Percentiles rank a stretch among this genome's conserved stretches.
Conservation (phyloP, 2,888 invertebrate genomes). For the Mythimna vitellina region DNA sequence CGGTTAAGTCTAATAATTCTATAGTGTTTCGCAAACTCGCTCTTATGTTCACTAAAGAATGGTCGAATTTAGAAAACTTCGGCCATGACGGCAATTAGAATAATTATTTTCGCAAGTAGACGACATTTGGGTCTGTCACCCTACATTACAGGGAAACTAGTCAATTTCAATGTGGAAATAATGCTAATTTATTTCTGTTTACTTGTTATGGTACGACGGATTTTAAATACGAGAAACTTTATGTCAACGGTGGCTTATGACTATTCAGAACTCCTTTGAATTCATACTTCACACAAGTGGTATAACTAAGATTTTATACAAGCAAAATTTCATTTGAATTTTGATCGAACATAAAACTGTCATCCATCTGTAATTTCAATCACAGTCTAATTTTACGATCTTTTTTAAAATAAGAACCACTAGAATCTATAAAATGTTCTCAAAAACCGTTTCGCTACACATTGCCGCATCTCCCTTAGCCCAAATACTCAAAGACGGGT, state of each 20-base stretch:
- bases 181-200: slow-evolving; percentile 54
- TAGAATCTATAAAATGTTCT: neutral
- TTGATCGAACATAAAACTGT: neutral
- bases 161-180: slow-evolving; percentile 51
- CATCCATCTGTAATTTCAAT: slow-evolving; percentile 1
- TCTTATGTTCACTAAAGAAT: slow-evolving; percentile 73
- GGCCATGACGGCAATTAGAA: slow-evolving; percentile 57
- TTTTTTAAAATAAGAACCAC: neutral
- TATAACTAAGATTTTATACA: neutral
- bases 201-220: slow-evolving; percentile 26
- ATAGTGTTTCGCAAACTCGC: slow-evolving; percentile 77
- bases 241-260: slow-evolving; percentile 1
- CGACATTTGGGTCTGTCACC: slow-evolving; percentile 59
- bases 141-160: slow-evolving; percentile 53
- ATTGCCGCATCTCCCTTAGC: slow-evolving; percentile 14
- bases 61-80: slow-evolving; percentile 63
- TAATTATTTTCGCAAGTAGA: slow-evolving; percentile 64
- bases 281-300: neutral
- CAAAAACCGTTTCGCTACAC: neutral
- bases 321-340: neutral
- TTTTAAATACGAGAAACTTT: slow-evolving; percentile 22
- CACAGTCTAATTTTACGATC: neutral
- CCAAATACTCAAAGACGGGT: slow-evolving; percentile 53
- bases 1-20: slow-evolving; percentile 88
- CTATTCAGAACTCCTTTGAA: slow-evolving; percentile 20